Percentiles rank a stretch among this genome's conserved stretches.
Conservation (phyloP, 2,888 invertebrate species). For the Seira musarum region DNA sequence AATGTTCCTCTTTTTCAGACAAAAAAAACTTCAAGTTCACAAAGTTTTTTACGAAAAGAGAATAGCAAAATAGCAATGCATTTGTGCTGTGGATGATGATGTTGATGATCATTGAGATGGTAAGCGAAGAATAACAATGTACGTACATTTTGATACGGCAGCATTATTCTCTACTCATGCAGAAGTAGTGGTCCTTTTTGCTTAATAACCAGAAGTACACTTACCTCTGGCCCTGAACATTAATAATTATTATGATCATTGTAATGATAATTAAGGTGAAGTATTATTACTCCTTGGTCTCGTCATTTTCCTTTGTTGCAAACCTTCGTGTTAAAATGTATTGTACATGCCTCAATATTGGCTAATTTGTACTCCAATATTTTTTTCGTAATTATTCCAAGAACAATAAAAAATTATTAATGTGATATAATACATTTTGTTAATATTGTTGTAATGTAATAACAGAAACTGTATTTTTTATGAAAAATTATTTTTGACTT, state of each 20-base stretch:
- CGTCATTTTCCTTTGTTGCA: not conserved
- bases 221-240: slow-evolving; percentile 21
- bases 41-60: not conserved
- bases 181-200: not conserved
- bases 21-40: slow-evolving; percentile 31
- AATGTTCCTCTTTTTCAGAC: not conserved
- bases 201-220: slow-evolving; percentile 11
- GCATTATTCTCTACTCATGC: not conserved
- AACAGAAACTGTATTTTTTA: not conserved
- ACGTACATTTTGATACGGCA: not conserved
- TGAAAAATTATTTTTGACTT: not conserved
- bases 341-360: not conserved
- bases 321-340: no score
- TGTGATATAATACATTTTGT: not conserved
- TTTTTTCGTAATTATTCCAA: not conserved
- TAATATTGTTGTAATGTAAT: not conserved
- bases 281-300: not conserved
- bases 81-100: no score
- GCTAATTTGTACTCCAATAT: not conserved
- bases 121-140: not conserved
- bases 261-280: slow-evolving; percentile 29
- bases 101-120: not conserved
- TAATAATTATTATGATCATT: slow-evolving; percentile 34
- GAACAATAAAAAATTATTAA: not conserved
- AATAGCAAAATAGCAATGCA: slow-evolving; percentile 14